phyloP scores from a whole-genome alignment of 2,113 vertebrate species.

The Garra rufa region DNA sequence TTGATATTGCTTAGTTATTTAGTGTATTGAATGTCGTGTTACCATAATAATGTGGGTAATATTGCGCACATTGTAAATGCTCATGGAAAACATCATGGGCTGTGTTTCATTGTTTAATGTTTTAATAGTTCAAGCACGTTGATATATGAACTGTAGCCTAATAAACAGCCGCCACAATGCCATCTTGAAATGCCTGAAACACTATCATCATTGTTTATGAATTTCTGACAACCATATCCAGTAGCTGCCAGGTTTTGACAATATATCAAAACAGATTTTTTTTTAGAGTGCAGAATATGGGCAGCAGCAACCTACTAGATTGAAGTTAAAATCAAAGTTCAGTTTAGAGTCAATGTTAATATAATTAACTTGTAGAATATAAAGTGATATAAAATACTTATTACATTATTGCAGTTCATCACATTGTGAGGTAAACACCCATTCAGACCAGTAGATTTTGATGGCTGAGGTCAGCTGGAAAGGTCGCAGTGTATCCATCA shows the following conservation, averaged over 20 bases:
- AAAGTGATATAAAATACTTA: background rate
- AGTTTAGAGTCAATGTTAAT: background rate
- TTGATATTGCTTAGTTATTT: background rate
- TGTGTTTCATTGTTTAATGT: background rate
- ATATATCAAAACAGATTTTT: background rate
- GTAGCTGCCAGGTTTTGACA: background rate
- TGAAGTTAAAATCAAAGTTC: background rate
- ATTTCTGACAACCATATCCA: background rate
- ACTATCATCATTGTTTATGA: background rate
- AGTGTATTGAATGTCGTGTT: background rate
- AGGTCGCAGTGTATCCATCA: background rate
- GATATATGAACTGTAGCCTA: background rate
- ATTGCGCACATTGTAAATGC: background rate
- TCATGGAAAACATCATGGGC: background rate
- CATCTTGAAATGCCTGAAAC: background rate
- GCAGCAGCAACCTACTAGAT: background rate
- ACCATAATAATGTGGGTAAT: background rate
- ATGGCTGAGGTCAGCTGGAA: constrained; percentile 5
- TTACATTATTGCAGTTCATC: background rate
- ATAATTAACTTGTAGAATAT: background rate
- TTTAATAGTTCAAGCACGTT: background rate
- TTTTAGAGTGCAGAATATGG: background rate
- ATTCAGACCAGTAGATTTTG: constrained; percentile 8
- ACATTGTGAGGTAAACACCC: background rate
- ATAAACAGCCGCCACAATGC: background rate